A percentile compares a stretch with the other conserved stretches of the same genome.
phyloP scores from a whole-genome alignment of 2,888 invertebrate genomes.

The Calliphora vomitoria region DNA sequence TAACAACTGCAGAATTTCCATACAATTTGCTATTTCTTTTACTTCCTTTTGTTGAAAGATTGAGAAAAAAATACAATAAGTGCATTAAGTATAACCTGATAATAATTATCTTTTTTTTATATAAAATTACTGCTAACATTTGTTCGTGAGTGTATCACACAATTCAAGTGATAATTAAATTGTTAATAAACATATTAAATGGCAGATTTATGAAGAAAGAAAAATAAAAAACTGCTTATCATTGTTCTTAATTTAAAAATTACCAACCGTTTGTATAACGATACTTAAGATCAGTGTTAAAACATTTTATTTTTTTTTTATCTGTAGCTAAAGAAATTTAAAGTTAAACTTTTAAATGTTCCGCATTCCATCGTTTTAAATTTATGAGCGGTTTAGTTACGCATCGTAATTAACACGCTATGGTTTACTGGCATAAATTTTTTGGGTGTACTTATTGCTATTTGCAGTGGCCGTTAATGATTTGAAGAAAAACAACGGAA shows the following conservation, averaged over 20 bases:
- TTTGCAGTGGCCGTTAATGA: background rate
- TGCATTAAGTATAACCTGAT: too few relatives aligned
- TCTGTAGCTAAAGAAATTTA: slow-evolving; percentile 17
- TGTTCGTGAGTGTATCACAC: background rate
- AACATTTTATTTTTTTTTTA: slow-evolving; percentile 7
- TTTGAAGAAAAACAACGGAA: slow-evolving; percentile 41
- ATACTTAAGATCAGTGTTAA: slow-evolving; percentile 12
- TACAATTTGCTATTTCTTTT: background rate
- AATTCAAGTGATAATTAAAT: slow-evolving; percentile 37
- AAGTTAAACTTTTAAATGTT: slow-evolving; percentile 32
- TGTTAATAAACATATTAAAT: slow-evolving; percentile 21
- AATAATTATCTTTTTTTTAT: slow-evolving; percentile 11
- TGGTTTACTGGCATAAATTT: slow-evolving; percentile 55
- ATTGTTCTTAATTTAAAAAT: slow-evolving; percentile 32
- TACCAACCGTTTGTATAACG: slow-evolving; percentile 8
- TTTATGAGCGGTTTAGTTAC: slow-evolving; percentile 42
- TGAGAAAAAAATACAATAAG: too few relatives aligned
- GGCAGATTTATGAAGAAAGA: background rate
- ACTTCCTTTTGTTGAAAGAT: background rate
- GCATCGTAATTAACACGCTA: slow-evolving; percentile 63
- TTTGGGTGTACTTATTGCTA: slow-evolving; percentile 35
- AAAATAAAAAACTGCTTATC: slow-evolving; percentile 26
- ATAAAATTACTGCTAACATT: background rate
- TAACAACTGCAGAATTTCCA: slow-evolving; percentile 10
- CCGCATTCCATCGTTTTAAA: slow-evolving; percentile 56